Conservation (phyloP, 2,888 invertebrate species). For the Xanthorhoe spadicearia region DNA sequence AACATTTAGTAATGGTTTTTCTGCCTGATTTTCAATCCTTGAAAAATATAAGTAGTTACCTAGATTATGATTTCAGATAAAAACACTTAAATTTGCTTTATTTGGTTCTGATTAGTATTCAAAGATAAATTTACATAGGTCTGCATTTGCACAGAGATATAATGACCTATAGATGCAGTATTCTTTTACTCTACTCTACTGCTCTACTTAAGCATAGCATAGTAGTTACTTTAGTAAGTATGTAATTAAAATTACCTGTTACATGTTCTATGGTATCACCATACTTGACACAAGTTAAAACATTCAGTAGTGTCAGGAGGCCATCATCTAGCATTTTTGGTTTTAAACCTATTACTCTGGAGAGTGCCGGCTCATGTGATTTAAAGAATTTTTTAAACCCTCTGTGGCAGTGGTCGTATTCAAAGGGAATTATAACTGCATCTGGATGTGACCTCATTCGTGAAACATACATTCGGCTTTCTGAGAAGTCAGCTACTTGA, state of each 20-base stretch:
- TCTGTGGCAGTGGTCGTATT: constrained; percentile 50
- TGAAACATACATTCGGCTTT: constrained; percentile 83
- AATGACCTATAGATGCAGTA: too few species aligned
- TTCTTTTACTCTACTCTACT: too few species aligned
- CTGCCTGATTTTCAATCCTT: too few species aligned
- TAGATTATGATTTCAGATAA: too few species aligned
- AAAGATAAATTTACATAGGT: too few species aligned
- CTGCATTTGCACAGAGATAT: too few species aligned
- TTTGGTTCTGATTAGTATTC: too few species aligned
- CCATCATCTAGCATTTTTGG: constrained; percentile 22
- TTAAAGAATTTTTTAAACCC: constrained; percentile 66
- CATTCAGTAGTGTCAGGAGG: constrained; percentile 47
- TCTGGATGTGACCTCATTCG: constrained; percentile 56
- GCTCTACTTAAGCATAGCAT: too few species aligned
- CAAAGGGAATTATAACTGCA: constrained; percentile 50
- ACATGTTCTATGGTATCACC: constrained; percentile 67
- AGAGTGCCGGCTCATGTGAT: constrained; percentile 64
- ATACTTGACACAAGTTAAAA: constrained; percentile 57
- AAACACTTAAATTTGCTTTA: too few species aligned
- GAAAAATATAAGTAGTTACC: too few species aligned
- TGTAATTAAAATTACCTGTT: constrained; percentile 59
- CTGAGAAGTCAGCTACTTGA: constrained; percentile 88
- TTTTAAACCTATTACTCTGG: constrained; percentile 65
- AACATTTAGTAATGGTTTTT: too few species aligned
- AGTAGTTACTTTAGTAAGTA: too few species aligned